phyloP scores from a whole-genome alignment of 2,797 vertebrate genomes.

The Microcaecilia unicolor region DNA sequence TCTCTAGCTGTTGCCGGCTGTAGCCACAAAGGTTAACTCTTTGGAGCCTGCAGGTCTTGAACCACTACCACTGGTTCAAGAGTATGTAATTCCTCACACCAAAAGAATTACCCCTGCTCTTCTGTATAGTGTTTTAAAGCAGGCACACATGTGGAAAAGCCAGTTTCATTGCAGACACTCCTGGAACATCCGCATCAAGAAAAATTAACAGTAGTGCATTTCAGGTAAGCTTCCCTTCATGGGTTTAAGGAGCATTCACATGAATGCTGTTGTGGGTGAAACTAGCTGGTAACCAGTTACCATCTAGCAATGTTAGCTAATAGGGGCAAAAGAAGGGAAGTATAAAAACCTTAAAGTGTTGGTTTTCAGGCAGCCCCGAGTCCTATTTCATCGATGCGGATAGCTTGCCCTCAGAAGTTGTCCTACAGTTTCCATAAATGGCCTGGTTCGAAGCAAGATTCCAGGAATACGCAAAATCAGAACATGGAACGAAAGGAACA shows the following conservation, averaged over 20 bases:
- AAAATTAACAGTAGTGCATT: constrained; percentile 30
- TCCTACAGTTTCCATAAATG: constrained; percentile 33
- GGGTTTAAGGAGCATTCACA: constrained; percentile 31
- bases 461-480: constrained; percentile 61
- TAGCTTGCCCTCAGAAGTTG: constrained; percentile 27
- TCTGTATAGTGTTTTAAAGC: constrained; percentile 35
- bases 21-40: constrained; percentile 34
- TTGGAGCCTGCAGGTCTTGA: constrained; percentile 18
- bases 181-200: constrained; percentile 23
- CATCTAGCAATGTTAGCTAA: not conserved
- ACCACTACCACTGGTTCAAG: too few species aligned
- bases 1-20: constrained; percentile 17
- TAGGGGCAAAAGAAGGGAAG: too few species aligned
- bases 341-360: constrained; percentile 42
- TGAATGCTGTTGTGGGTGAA: constrained; percentile 23
- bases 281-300: constrained; percentile 14
- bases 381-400: constrained; percentile 33
- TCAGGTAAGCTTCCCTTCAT: constrained; percentile 33
- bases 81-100: constrained; percentile 34
- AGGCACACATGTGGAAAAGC: constrained; percentile 37
- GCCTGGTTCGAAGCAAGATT: constrained; percentile 46
- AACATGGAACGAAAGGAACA: too few species aligned
- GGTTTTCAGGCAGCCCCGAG: constrained; percentile 36
- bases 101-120: constrained; percentile 24
- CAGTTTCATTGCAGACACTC: constrained; percentile 23